phyloP scores from a whole-genome alignment of 2,888 invertebrate genomes.

The Tenthredo livida region DNA sequence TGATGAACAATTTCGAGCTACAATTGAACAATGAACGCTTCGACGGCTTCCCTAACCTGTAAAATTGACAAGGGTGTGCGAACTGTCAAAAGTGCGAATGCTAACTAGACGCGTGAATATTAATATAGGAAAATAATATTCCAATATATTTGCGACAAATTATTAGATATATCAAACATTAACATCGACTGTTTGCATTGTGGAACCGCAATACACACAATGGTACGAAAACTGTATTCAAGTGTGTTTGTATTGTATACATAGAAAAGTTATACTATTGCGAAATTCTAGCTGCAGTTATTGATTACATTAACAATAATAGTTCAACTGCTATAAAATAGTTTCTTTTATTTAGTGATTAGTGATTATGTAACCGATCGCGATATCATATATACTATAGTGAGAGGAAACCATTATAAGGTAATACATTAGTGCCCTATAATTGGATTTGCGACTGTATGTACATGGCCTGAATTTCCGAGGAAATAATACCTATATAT shows the following conservation, averaged over 20 bases:
- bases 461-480: conserved; percentile 7
- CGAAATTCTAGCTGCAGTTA: neutral
- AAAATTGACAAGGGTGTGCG: neutral
- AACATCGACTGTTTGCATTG: neutral
- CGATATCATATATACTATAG: neutral
- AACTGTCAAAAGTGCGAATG: neutral
- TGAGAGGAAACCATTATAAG: conserved; percentile 10
- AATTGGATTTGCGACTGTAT: conserved; percentile 17
- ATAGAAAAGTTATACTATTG: neutral
- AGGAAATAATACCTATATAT: conserved; percentile 22
- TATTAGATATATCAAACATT: neutral
- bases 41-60: conserved; percentile 1
- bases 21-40: neutral
- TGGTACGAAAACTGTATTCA: neutral
- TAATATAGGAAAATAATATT: neutral
- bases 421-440: neutral
- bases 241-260: no score
- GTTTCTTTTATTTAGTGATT: neutral
- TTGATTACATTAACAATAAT: neutral
- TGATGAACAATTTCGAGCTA: neutral
- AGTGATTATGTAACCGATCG: neutral
- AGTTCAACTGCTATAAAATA: neutral
- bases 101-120: neutral
- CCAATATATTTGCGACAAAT: neutral
- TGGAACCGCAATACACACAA: neutral